A percentile compares a stretch with the other conserved stretches of the same genome.
phyloP scores from a whole-genome alignment of 1,140 invertebrate species.

The Oncopeltus fasciatus region DNA sequence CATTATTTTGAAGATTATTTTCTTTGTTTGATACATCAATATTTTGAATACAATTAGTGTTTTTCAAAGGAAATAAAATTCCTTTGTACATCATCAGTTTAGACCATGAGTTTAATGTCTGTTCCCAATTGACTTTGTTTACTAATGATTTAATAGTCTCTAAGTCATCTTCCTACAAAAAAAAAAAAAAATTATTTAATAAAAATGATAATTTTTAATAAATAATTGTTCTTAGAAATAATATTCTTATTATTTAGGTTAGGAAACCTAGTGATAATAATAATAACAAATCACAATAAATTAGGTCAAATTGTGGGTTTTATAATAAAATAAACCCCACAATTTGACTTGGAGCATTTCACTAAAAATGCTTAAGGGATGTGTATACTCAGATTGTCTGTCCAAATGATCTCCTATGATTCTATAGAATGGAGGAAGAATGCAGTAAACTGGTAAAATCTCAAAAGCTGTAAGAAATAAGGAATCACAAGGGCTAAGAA shows the following conservation, averaged over 20 bases:
- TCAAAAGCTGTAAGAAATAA: too few relatives aligned
- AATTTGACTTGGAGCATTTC: background rate
- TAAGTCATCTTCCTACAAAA: constrained; percentile 29
- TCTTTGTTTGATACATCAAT: too few relatives aligned
- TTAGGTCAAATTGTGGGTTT: background rate
- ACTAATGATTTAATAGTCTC: constrained; percentile 29
- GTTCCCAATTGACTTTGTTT: constrained; percentile 31
- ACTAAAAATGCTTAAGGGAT: background rate
- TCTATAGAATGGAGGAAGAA: too few relatives aligned
- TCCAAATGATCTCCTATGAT: too few relatives aligned
- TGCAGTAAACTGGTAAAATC: too few relatives aligned
- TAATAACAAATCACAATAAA: background rate
- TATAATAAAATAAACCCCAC: background rate
- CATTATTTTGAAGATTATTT: too few relatives aligned
- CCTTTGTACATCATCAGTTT: constrained; percentile 30
- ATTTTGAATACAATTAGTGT: too few relatives aligned
- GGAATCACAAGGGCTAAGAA: too few relatives aligned
- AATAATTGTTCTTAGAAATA: background rate
- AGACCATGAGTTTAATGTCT: constrained; percentile 34
- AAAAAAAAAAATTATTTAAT: constrained; percentile 18
- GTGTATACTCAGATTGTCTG: too few relatives aligned
- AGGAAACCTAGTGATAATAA: background rate
- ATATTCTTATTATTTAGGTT: background rate
- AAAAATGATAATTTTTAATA: background rate
- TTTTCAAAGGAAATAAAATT: constrained; percentile 29